A percentile compares a stretch with the other conserved stretches of the same genome.
Evolutionary conservation across 1,140 invertebrate species (phyloP).

Genomic region (Aradophagus sp.): DNA sequence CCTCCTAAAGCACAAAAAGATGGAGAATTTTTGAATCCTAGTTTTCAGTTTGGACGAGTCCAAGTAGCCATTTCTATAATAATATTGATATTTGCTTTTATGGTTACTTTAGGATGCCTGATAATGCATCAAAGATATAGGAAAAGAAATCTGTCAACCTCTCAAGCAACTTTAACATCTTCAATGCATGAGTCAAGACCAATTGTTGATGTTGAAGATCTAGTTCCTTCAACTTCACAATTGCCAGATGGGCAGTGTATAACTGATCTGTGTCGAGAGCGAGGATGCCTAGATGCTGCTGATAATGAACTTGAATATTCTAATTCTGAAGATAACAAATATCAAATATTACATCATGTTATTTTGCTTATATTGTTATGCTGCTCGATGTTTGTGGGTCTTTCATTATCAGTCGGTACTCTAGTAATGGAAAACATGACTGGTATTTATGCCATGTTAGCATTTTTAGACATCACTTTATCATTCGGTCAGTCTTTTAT

Average conservation of each 20-base stretch:
- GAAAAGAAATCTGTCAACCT: conserved; percentile 66
- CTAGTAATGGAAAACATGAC: conserved; percentile 88
- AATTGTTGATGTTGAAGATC: conserved; percentile 83
- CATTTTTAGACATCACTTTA: conserved; percentile 91
- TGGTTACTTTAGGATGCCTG: conserved; percentile 84
- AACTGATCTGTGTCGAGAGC: conserved; percentile 53
- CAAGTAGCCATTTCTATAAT: conserved; percentile 82
- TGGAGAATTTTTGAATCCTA: conserved; percentile 81
- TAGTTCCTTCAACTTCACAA: conserved; percentile 69
- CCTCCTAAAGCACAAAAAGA: conserved; percentile 55
- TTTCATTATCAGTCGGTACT: conserved; percentile 90
- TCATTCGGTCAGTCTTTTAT: conserved; percentile 92
- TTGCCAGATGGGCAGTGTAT: conserved; percentile 62
- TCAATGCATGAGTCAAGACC: conserved; percentile 64
- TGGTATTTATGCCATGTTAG: conserved; percentile 92
- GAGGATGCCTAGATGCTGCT: conserved; percentile 54
- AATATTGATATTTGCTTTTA: conserved; percentile 80
- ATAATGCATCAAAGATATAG: conserved; percentile 84
- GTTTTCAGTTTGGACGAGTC: conserved; percentile 85
- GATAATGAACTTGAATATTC: conserved; percentile 54
- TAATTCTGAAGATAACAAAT: conserved; percentile 75
- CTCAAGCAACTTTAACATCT: conserved; percentile 65
- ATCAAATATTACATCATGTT: conserved; percentile 87
- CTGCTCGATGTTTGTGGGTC: conserved; percentile 92
- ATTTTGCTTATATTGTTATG: conserved; percentile 87